A percentile compares a stretch with the other conserved stretches of the same genome.
Conservation (phyloP, 2,888 invertebrate species). For the Drosophila mettleri region DNA sequence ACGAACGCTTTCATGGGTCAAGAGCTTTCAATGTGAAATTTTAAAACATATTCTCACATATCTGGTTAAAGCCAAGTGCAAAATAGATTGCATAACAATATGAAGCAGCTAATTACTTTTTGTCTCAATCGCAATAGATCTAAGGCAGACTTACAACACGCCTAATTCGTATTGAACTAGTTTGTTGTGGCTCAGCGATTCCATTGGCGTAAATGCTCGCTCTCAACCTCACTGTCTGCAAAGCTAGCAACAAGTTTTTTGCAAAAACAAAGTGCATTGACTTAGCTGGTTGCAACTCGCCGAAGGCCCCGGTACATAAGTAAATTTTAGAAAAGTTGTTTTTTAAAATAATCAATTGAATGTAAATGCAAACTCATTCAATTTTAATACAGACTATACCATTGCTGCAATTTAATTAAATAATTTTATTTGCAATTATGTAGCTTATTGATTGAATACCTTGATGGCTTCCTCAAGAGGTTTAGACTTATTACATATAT, state of each 20-base stretch:
- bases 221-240: constrained; percentile 13
- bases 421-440: too few relatives aligned
- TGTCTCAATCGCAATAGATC: constrained; percentile 5
- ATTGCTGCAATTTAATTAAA: constrained; percentile 1
- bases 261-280: constrained; percentile 67
- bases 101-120: constrained; percentile 20
- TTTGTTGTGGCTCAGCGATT: constrained; percentile 50
- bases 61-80: constrained; percentile 28
- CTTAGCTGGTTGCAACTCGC: constrained; percentile 30
- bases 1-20: constrained; percentile 49
- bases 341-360: not conserved
- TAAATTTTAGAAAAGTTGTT: constrained; percentile 6
- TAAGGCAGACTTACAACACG: not conserved
- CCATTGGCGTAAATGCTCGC: constrained; percentile 16
- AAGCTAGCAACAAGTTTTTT: constrained; percentile 65
- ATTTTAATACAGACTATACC: not conserved
- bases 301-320: constrained; percentile 13
- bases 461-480: constrained; percentile 7
- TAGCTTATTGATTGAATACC: constrained; percentile 1
- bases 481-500: not conserved
- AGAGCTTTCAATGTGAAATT: constrained; percentile 24
- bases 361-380: constrained; percentile 24
- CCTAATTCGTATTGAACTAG: constrained; percentile 41
- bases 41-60: constrained; percentile 70
- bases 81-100: constrained; percentile 55